phyloP scores from a whole-genome alignment of 2,888 invertebrate species.

The Unio pictorum region DNA sequence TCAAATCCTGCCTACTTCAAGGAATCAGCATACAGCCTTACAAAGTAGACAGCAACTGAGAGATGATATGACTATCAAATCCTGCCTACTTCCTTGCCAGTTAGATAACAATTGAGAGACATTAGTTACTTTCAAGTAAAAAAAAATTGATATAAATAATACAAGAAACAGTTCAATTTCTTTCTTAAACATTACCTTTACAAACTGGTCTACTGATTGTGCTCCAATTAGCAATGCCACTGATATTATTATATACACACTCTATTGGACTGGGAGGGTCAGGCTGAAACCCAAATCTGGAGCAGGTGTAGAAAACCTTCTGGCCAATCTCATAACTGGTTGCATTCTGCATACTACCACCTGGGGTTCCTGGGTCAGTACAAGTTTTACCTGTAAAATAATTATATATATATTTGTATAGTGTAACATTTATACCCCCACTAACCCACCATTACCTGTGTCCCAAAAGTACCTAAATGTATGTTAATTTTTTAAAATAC shows the following conservation, averaged over 20 bases:
- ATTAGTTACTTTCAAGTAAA: too few species aligned
- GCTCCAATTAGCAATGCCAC: slow-evolving; percentile 34
- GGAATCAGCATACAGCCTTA: too few species aligned
- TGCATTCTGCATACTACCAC: slow-evolving; percentile 36
- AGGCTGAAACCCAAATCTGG: slow-evolving; percentile 33
- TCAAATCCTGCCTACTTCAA: too few species aligned
- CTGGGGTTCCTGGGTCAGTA: slow-evolving; percentile 52
- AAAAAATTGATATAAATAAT: too few species aligned
- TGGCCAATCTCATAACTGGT: slow-evolving; percentile 44
- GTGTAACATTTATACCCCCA: not conserved
- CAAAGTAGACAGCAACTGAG: too few species aligned
- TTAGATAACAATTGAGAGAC: too few species aligned
- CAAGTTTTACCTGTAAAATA: slow-evolving; percentile 39
- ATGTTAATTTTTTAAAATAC: too few species aligned
- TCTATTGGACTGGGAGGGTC: slow-evolving; percentile 19
- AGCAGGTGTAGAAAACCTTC: slow-evolving; percentile 38
- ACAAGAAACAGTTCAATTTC: too few species aligned
- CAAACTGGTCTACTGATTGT: slow-evolving; percentile 26
- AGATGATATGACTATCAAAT: too few species aligned
- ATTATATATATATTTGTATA: not conserved
- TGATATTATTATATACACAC: slow-evolving; percentile 26
- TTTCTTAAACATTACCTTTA: slow-evolving; percentile 24
- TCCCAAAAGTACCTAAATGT: not conserved
- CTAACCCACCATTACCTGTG: not conserved
- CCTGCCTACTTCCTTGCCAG: too few species aligned